Conservation (phyloP, 2,113 vertebrate genomes). For the Cnemophilus loriae region DNA sequence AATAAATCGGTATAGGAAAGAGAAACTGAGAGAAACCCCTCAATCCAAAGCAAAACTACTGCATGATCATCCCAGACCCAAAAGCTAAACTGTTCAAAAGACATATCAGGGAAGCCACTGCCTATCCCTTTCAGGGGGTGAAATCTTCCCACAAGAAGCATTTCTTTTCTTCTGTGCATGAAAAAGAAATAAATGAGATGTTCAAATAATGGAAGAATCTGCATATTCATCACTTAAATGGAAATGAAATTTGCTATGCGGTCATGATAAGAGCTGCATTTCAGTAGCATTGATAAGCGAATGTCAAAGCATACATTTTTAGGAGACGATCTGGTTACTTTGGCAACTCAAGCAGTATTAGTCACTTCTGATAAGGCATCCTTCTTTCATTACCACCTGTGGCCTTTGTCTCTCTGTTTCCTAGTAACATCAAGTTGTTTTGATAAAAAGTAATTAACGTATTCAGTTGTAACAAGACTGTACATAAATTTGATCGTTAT, state of each 20-base stretch:
- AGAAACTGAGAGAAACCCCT: not conserved
- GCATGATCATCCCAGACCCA: not conserved
- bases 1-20: not conserved
- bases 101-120: not conserved
- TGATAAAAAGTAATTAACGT: constrained; percentile 68
- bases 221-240: constrained; percentile 59
- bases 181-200: constrained; percentile 48
- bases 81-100: not conserved
- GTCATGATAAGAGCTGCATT: constrained; percentile 62
- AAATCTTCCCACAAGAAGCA: not conserved
- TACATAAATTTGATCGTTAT: constrained; percentile 21
- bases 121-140: not conserved
- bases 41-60: not conserved
- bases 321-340: constrained; percentile 65
- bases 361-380: constrained; percentile 57
- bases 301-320: constrained; percentile 68
- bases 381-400: constrained; percentile 63
- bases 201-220: constrained; percentile 46
- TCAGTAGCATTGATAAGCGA: constrained; percentile 64
- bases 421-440: constrained; percentile 51
- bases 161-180: constrained; percentile 1
- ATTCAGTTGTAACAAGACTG: constrained; percentile 39
- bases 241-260: constrained; percentile 67
- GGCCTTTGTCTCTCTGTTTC: constrained; percentile 62
- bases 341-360: constrained; percentile 56